These are phyloP conservation scores for Euspilapteryx auroguttella DNA, from an alignment of 2,888 invertebrate genomes.

Conservation along the genomic window DNA sequence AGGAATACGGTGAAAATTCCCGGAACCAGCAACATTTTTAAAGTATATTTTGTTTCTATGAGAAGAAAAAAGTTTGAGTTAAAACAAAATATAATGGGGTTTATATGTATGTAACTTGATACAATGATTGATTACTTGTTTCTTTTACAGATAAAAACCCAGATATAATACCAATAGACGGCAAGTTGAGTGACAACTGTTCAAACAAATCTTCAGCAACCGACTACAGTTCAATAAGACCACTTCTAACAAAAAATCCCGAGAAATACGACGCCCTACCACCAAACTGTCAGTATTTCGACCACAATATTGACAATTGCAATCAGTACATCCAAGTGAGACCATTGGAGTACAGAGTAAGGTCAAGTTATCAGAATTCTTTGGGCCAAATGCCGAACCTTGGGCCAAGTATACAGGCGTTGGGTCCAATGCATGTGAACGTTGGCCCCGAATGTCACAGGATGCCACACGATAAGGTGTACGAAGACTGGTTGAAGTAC, in stretches of 20 bases:
- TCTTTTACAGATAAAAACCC: constrained; percentile 54
- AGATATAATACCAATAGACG: constrained; percentile 49
- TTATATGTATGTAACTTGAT: too few relatives aligned
- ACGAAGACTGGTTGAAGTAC: constrained; percentile 60
- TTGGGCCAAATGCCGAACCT: constrained; percentile 25
- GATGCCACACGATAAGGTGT: constrained; percentile 41
- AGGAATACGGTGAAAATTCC: too few relatives aligned
- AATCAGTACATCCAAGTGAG: constrained; percentile 44
- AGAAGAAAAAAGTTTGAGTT: too few relatives aligned
- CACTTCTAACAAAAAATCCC: constrained; percentile 33
- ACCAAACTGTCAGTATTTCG: constrained; percentile 24
- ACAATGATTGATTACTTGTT: too few relatives aligned
- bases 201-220: constrained; percentile 47
- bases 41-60: too few relatives aligned
- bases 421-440: constrained; percentile 23
- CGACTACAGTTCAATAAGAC: constrained; percentile 43
- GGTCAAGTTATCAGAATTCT: constrained; percentile 20
- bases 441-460: constrained; percentile 33
- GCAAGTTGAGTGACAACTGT: constrained; percentile 47
- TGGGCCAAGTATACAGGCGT: constrained; percentile 25
- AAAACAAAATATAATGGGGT: too few relatives aligned
- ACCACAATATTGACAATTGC: constrained; percentile 34
- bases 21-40: too few relatives aligned
- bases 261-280: constrained; percentile 36
- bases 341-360: constrained; percentile 31